Base-by-base conservation (phyloP, 2,113 vertebrate species). In the Gnathonemus echidnorhynchus region DNA sequence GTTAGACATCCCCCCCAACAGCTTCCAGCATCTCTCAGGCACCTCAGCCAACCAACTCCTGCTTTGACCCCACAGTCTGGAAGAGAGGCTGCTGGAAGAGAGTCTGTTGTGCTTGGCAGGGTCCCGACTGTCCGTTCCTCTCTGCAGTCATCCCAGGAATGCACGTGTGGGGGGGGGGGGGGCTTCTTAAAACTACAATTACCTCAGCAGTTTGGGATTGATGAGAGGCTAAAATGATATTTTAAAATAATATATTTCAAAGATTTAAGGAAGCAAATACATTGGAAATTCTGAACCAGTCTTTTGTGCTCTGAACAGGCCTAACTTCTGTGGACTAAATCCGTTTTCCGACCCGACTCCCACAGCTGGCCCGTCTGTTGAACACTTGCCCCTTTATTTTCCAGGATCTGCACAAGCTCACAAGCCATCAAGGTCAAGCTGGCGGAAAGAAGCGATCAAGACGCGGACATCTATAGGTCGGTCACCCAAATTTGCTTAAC, bases 191-290 rank as follows among this genome's bases (percentile, higher is more conserved):
- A 94, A 84, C 86, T 86, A 92, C 27, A 5, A 88, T 92, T 91
- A 91, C 92, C 95, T 96, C 94, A 95, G 95, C 19, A 27, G 21
- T 50, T 80, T 31, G 48, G 21, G 84, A 49, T 94, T 80, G 74
- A 80, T 42, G 70, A 17, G 31, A 80, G 42, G 74, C 74, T 80
- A 92, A 91, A 77, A 90, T 89, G 53, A 91, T 93, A 80, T 80
- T 92, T 91, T 83, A 93, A 94, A 95, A 94, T 89, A 86, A 92
- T 89, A 92, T 93, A 94, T 92, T 89, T 91, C 58, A 92, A 89
- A 91, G 92, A 88, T 93, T 91, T 90, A 86, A 91, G 90, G 86
- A 31, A 91, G 89, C 90, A 53, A 31, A 50, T 91, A 24, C 91
- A 90, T 89, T 87, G 17, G 35, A 77, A 84, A 48, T 45, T 84